Conservation (phyloP, 1,140 invertebrate genomes). For the Temnothorax nylanderi region DNA sequence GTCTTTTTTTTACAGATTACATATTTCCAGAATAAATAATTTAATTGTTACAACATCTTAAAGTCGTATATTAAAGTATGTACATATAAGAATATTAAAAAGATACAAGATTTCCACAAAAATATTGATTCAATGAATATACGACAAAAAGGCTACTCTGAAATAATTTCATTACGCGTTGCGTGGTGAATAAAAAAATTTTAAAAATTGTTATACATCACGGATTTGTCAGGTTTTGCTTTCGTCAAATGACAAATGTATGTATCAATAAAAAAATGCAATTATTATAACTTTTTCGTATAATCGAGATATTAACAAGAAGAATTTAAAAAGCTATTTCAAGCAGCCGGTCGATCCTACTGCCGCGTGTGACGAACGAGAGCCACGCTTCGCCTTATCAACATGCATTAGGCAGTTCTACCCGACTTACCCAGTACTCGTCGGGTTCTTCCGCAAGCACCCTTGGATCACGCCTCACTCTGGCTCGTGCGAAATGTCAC, state of each 20-base stretch:
- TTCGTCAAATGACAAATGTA: not conserved
- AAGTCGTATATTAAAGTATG: not conserved
- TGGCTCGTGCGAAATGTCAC: constrained; percentile 48
- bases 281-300: not conserved
- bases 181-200: not conserved
- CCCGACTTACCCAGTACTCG: constrained; percentile 70
- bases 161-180: constrained; percentile 13
- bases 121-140: not conserved
- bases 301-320: not conserved
- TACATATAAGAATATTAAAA: not conserved
- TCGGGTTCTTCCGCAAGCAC: constrained; percentile 59
- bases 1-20: not conserved
- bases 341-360: constrained; percentile 58
- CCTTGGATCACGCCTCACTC: constrained; percentile 62
- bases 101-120: not conserved
- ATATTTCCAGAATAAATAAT: not conserved
- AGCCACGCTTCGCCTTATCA: constrained; percentile 70
- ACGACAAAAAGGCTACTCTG: not conserved
- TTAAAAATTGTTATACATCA: not conserved
- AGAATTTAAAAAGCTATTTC: constrained; percentile 24
- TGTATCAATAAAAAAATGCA: not conserved
- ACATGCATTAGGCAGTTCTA: constrained; percentile 74
- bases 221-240: not conserved
- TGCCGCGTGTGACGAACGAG: constrained; percentile 68
- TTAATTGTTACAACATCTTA: not conserved